phyloP scores from a whole-genome alignment of 2,797 vertebrate species.

The Pangasius djambal region DNA sequence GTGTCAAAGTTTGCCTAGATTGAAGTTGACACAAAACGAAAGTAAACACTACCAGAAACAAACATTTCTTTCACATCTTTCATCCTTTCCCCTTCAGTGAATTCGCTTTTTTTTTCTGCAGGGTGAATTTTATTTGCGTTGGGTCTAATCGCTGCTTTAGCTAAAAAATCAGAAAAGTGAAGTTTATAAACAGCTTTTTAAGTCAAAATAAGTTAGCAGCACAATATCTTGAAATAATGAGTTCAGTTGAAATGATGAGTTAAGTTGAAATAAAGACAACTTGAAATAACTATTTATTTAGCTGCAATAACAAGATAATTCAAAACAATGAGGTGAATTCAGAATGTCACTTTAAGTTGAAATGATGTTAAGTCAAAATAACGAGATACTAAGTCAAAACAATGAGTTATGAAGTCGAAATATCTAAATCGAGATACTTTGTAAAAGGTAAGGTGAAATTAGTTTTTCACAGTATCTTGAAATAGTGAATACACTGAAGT shows the following conservation, averaged over 20 bases:
- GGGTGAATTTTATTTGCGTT: background rate
- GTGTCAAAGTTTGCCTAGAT: background rate
- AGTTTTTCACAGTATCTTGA: too few species aligned
- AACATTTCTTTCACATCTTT: background rate
- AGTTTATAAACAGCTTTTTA: background rate
- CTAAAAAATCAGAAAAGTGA: background rate
- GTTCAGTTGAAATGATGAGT: background rate
- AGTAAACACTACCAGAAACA: background rate
- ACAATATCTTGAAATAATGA: background rate
- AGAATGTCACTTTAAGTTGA: background rate
- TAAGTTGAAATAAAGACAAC: background rate
- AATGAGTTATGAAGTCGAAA: too few species aligned
- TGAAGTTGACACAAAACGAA: background rate
- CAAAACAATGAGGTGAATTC: background rate
- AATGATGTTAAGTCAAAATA: background rate
- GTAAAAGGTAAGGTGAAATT: too few species aligned
- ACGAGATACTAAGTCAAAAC: background rate
- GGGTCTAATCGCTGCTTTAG: too few species aligned
- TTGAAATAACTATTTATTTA: background rate
- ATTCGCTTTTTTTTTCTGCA: background rate
- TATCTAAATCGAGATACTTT: too few species aligned
- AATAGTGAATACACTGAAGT: background rate
- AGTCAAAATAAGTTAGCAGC: background rate
- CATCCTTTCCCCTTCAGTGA: background rate
- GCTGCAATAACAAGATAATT: background rate